These are phyloP conservation scores for Rattus norvegicus DNA, from an alignment of 2,113 vertebrate genomes.

Conservation along the genomic window GRCr8 NC_086019.1:15177501-15178000, in stretches of 20 bases:
- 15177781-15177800: not conserved
- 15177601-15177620: too few species aligned
- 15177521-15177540: not conserved
- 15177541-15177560: not conserved
- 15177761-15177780: not conserved
- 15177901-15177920: too few species aligned
- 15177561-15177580: not conserved
- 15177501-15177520: not conserved
- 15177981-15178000: not conserved
- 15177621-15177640: not conserved
- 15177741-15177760: not conserved
- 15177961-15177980: not conserved
- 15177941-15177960: not conserved
- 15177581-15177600: too few species aligned
- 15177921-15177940: not conserved
- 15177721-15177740: not conserved
- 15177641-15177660: not conserved
- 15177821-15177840: not conserved
- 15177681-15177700: not conserved
- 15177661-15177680: not conserved
- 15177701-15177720: too few species aligned
- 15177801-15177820: constrained; percentile 36
- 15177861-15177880: not conserved
- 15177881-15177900: not conserved
- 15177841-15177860: not conserved